A percentile compares a stretch with the other conserved stretches of the same genome.
Conservation (phyloP, 2,888 invertebrate species). For the Brachyptera putata region DNA sequence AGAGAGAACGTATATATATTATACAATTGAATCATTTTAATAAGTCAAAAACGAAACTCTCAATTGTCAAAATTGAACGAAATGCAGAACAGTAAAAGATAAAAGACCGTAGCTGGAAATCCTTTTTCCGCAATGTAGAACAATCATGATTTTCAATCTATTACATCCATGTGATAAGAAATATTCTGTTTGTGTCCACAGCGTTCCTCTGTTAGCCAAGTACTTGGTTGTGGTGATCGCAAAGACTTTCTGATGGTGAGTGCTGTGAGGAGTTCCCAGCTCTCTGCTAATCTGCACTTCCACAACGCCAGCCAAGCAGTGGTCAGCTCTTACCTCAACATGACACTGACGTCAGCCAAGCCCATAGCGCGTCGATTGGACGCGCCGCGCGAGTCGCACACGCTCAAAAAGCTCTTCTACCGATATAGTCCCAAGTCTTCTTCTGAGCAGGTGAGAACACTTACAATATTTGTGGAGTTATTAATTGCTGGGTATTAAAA, state of each 20-base stretch:
- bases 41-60: too few species aligned
- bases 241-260: constrained; percentile 25
- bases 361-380: background rate
- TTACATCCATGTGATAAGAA: too few species aligned
- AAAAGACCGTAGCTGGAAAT: too few species aligned
- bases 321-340: constrained; percentile 24
- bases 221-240: constrained; percentile 30
- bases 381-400: constrained; percentile 1
- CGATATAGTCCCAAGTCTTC: background rate
- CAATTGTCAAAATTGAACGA: too few species aligned
- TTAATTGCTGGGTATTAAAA: too few species aligned
- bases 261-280: constrained; percentile 25
- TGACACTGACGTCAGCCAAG: constrained; percentile 19
- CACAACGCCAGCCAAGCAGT: constrained; percentile 22
- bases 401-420: background rate
- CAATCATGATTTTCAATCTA: too few species aligned
- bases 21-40: too few species aligned
- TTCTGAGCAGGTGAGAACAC: background rate
- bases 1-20: too few species aligned
- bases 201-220: constrained; percentile 27
- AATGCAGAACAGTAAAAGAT: too few species aligned
- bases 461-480: background rate
- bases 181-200: too few species aligned
- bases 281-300: constrained; percentile 21
- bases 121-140: too few species aligned